Percentiles rank a stretch among this genome's conserved stretches.
Conservation (phyloP, 2,888 invertebrate species). For the Heliconius sara region DNA sequence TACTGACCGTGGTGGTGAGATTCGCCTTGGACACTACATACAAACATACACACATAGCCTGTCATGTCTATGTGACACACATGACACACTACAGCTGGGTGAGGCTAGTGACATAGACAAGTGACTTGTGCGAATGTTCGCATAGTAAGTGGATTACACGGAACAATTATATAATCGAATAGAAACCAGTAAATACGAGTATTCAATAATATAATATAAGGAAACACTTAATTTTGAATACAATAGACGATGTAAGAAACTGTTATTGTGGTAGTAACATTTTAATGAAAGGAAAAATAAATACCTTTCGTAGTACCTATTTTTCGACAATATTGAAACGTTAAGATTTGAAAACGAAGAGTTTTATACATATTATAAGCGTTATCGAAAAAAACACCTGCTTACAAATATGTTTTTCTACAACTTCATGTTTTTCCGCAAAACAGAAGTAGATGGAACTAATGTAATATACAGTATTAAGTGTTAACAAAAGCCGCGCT, state of each 20-base stretch:
- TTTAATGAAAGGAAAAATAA: not conserved
- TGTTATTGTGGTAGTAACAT: not conserved
- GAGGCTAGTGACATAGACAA: too few species aligned
- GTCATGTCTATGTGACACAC: too few species aligned
- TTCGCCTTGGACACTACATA: too few species aligned
- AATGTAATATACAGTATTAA: too few species aligned
- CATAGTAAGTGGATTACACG: not conserved
- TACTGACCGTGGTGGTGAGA: too few species aligned
- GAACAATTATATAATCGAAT: not conserved
- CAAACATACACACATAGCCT: too few species aligned
- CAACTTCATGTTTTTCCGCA: too few species aligned
- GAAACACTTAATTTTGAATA: slow-evolving; percentile 4
- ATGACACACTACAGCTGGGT: too few species aligned
- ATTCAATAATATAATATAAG: not conserved
- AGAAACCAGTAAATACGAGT: not conserved
- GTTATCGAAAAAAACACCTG: not conserved
- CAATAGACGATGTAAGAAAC: slow-evolving; percentile 1
- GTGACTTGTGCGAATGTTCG: not conserved
- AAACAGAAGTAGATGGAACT: too few species aligned
- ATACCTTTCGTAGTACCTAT: not conserved
- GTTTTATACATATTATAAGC: not conserved
- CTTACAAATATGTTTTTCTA: too few species aligned
- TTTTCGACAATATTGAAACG: not conserved
- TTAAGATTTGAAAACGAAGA: not conserved
- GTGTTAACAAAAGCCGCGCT: not conserved